A percentile compares a stretch with the other conserved stretches of the same genome.
These are phyloP conservation scores for Portunus trituberculatus DNA, from an alignment of 1,140 invertebrate species.

Conservation along the genomic window DNA sequence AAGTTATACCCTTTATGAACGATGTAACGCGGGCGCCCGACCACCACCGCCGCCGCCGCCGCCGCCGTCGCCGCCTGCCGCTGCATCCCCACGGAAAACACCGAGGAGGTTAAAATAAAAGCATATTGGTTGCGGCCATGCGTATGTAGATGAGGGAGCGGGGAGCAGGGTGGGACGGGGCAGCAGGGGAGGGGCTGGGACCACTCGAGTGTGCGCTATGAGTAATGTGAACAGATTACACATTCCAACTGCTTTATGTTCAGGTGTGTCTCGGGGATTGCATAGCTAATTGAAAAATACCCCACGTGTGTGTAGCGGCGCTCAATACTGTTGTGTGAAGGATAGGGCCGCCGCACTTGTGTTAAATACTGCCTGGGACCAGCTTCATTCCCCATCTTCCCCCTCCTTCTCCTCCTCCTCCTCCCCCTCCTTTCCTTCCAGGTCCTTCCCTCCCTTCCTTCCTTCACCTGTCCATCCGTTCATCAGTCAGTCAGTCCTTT, in stretches of 20 bases:
- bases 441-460: neutral
- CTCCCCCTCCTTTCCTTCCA: neutral
- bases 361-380: neutral
- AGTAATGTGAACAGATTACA: constrained; percentile 49
- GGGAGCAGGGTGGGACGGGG: neutral
- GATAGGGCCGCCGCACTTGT: neutral
- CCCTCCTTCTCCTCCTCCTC: neutral
- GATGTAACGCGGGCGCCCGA: neutral
- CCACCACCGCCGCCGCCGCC: neutral
- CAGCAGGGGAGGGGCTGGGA: neutral
- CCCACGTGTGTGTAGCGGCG: constrained; percentile 36
- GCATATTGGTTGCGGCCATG: neutral
- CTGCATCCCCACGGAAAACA: neutral
- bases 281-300: constrained; percentile 59
- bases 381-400: neutral
- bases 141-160: constrained; percentile 17
- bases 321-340: neutral
- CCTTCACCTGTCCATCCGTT: too few relatives aligned
- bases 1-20: constrained; percentile 34
- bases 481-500: too few relatives aligned
- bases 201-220: neutral
- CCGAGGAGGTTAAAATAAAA: constrained; percentile 9
- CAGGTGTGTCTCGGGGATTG: constrained; percentile 33
- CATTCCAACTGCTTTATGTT: constrained; percentile 48
- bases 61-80: too few relatives aligned